These are phyloP conservation scores for Lasius fuliginosus DNA, from an alignment of 2,888 invertebrate genomes.

Conservation along the genomic window DNA sequence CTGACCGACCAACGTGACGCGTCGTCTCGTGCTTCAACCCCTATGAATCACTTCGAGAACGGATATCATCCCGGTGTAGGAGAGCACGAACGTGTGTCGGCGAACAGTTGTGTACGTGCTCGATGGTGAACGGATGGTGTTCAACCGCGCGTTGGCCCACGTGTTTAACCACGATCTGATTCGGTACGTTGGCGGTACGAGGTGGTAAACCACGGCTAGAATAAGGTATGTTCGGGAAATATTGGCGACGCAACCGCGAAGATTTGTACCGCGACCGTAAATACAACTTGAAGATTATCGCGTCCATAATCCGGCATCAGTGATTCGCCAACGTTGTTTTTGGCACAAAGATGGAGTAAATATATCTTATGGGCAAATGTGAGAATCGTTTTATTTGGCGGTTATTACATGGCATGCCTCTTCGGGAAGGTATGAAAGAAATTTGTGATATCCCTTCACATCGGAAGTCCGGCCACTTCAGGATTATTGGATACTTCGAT, in stretches of 20 bases:
- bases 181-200: slow-evolving; percentile 14
- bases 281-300: not conserved
- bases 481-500: slow-evolving; percentile 20
- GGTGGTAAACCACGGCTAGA: not conserved
- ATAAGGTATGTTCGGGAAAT: slow-evolving; percentile 28
- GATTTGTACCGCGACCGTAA: slow-evolving; percentile 12
- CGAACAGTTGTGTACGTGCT: not conserved
- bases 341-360: not conserved
- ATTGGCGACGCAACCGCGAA: not conserved
- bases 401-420: not conserved
- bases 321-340: not conserved
- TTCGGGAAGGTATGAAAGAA: not conserved
- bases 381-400: not conserved
- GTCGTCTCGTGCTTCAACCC: slow-evolving; percentile 54
- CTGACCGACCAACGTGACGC: slow-evolving; percentile 57
- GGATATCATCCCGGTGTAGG: slow-evolving; percentile 44
- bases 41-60: slow-evolving; percentile 65
- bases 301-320: too few relatives aligned
- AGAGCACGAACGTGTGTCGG: slow-evolving; percentile 8
- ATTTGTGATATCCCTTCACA: not conserved
- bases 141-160: slow-evolving; percentile 25
- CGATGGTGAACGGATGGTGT: not conserved
- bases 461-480: not conserved
- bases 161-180: slow-evolving; percentile 29
- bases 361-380: not conserved